Conservation (phyloP, 2,888 invertebrate genomes). For the Atethmia centrago region DNA sequence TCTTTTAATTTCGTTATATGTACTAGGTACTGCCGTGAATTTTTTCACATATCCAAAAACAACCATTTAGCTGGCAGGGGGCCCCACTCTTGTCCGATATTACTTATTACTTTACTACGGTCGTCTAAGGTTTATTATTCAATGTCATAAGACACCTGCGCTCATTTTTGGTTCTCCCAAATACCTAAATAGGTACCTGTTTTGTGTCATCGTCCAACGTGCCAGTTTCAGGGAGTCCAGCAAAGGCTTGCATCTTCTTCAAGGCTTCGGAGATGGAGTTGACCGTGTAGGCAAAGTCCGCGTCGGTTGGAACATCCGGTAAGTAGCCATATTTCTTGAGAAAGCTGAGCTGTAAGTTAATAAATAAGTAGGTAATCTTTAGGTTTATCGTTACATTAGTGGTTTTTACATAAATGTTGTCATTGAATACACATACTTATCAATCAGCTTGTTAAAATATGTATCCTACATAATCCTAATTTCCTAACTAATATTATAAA, state of each 20-base stretch:
- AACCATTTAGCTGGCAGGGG: too few species aligned
- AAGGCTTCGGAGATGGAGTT: slow-evolving; percentile 92
- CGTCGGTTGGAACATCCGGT: slow-evolving; percentile 84
- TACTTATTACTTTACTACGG: too few species aligned
- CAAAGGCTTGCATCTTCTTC: slow-evolving; percentile 93
- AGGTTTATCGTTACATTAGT: not conserved
- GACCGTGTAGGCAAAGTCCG: slow-evolving; percentile 91
- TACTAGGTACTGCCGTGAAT: too few species aligned
- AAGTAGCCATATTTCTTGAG: slow-evolving; percentile 94
- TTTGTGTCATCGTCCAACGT: slow-evolving; percentile 92
- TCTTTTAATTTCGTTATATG: too few species aligned
- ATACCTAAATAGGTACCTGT: slow-evolving; percentile 83
- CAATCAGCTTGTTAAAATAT: too few species aligned
- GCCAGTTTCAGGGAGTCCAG: slow-evolving; percentile 93
- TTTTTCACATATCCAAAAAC: too few species aligned
- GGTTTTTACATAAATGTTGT: not conserved
- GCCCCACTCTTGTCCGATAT: too few species aligned
- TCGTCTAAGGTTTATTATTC: too few species aligned
- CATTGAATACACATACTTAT: not conserved
- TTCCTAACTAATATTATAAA: too few species aligned
- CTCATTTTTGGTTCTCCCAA: not conserved
- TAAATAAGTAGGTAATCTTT: not conserved
- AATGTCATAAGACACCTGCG: not conserved
- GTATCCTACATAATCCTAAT: too few species aligned
- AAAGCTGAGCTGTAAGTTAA: slow-evolving; percentile 89